phyloP scores from a whole-genome alignment of 2,113 vertebrate genomes.

The Gymnocephalus cernua region DNA sequence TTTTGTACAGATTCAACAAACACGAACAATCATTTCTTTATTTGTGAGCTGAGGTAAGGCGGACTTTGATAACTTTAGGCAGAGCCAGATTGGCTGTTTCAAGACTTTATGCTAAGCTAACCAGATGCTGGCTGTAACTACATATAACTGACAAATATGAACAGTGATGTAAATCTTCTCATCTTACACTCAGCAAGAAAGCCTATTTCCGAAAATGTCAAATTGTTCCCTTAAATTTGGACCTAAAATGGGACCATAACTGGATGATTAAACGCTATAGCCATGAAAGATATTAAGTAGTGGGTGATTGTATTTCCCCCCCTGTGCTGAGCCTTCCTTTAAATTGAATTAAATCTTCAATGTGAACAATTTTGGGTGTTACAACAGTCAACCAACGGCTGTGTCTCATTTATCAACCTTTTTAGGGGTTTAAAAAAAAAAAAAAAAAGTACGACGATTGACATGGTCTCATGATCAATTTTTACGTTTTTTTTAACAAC shows the following conservation, averaged over 20 bases:
- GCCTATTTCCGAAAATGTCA: neutral
- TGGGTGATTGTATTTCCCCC: neutral
- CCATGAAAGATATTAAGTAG: neutral
- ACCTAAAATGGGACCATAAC: neutral
- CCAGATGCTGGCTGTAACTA: neutral
- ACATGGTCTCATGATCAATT: constrained; percentile 6
- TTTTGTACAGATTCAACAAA: too few species aligned
- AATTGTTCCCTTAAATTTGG: constrained; percentile 1
- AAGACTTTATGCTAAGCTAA: neutral
- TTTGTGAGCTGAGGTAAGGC: neutral
- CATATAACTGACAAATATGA: neutral
- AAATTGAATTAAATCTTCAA: neutral
- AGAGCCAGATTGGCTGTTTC: too few species aligned
- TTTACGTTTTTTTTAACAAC: neutral
- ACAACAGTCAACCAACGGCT: neutral
- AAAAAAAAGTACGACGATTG: neutral
- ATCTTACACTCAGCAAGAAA: neutral
- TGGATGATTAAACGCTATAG: constrained; percentile 5
- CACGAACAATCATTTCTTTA: neutral
- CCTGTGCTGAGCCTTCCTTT: neutral
- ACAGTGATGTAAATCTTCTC: neutral
- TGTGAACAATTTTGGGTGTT: neutral
- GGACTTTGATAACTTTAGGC: neutral
- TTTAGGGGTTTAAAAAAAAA: neutral
- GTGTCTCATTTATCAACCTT: neutral